Evolutionary conservation across 2,113 vertebrate genomes (phyloP).

Genomic region (Macaca fascicularis): DNA sequence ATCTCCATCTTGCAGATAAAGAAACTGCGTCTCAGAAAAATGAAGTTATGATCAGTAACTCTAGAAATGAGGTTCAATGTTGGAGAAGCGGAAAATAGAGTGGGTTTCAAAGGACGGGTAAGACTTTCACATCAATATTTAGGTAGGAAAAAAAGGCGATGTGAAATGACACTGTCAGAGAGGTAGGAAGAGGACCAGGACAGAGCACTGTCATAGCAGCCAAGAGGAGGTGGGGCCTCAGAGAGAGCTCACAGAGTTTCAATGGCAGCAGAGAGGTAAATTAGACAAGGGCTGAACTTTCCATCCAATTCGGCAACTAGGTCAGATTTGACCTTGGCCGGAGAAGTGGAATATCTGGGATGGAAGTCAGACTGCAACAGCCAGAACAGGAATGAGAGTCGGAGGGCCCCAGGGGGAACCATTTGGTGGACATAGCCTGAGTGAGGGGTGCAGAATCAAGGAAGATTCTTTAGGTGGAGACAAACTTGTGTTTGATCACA

Average conservation of each 20-base stretch:
- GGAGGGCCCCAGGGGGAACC: not conserved
- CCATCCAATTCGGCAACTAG: not conserved
- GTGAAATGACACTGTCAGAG: not conserved
- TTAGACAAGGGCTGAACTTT: not conserved
- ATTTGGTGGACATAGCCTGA: not conserved
- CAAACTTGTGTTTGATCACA: not conserved
- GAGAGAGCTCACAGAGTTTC: not conserved
- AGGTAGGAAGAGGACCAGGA: not conserved
- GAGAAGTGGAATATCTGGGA: not conserved
- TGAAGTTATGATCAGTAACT: not conserved
- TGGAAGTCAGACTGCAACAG: not conserved
- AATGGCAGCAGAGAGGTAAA: not conserved
- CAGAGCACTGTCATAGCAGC: not conserved
- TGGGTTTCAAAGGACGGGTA: not conserved
- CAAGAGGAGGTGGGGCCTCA: not conserved
- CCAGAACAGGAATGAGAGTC: not conserved
- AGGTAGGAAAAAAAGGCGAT: not conserved
- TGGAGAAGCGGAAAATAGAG: not conserved
- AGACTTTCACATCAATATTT: not conserved
- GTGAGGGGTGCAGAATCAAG: accelerated
- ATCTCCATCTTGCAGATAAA: not conserved
- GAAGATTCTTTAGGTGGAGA: not conserved
- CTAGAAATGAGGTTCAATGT: not conserved
- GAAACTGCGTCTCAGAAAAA: not conserved
- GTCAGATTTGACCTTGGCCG: not conserved